These are phyloP conservation scores for Epinephelus fuscoguttatus DNA, from an alignment of 2,113 vertebrate species.

Conservation along the genomic window DNA sequence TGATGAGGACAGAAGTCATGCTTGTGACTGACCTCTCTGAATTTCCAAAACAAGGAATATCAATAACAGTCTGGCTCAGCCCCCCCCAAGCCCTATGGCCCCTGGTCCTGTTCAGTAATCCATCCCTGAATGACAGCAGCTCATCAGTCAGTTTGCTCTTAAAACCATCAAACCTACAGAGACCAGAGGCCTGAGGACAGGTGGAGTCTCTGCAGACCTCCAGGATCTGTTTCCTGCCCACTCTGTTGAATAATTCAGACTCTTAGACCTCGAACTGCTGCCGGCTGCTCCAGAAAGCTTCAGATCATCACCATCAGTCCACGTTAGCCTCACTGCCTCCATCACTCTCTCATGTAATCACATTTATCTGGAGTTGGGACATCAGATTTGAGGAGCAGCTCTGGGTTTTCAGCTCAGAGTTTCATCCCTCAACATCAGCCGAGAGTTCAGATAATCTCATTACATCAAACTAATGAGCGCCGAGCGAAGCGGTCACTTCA, in stretches of 20 bases:
- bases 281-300: slow-evolving; percentile 55
- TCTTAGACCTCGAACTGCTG: slow-evolving; percentile 42
- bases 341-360: slow-evolving; percentile 53
- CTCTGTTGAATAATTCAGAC: slow-evolving; percentile 56
- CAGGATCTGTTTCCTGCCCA: slow-evolving; percentile 3
- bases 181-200: neutral
- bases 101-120: neutral
- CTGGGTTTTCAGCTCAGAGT: neutral
- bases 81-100: neutral
- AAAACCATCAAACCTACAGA: slow-evolving; percentile 22
- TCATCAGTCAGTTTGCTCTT: slow-evolving; percentile 16
- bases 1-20: neutral
- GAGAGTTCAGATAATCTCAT: slow-evolving; percentile 58
- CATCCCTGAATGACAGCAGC: neutral
- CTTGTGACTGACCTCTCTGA: neutral
- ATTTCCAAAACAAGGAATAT: neutral
- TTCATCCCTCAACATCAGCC: slow-evolving; percentile 57
- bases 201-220: slow-evolving; percentile 40
- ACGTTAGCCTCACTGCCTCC: slow-evolving; percentile 43
- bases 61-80: neutral
- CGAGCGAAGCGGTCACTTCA: slow-evolving; percentile 2
- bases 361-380: slow-evolving; percentile 49
- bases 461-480: slow-evolving; percentile 33
- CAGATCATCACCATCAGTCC: slow-evolving; percentile 55
- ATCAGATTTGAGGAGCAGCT: slow-evolving; percentile 35